Base-by-base conservation (phyloP, 2,797 vertebrate genomes). In the Lacerta agilis region DNA sequence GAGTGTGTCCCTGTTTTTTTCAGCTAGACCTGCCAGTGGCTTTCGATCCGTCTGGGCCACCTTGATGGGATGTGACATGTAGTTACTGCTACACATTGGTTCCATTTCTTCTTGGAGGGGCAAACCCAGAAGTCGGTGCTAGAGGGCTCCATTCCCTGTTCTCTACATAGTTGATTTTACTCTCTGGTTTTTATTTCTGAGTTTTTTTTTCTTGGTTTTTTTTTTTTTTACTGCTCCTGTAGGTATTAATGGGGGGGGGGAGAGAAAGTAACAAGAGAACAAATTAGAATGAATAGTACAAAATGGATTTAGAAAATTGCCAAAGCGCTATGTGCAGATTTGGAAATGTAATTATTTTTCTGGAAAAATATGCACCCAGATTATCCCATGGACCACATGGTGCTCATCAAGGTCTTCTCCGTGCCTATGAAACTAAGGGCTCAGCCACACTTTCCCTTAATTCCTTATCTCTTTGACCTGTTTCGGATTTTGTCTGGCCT, bases 141-240 rank as follows among this genome's bases (percentile, higher is more conserved):
- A 55, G 13, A 55, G 49, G 49, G 3, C 49, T 29, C 89, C 10
- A 81, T 81, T 45, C 66, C 78, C 77, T 45, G 58, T 91, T 88
- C 76, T 87, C 88, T 85, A 89, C 89, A 11, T 77, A 89, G 61
- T 45, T 90, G 86, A 86, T 89, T 82, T 71, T 69, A 79, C 78
- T 0, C 0, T 49, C 92, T 67, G 82, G 90, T 61, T 61, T 61
- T 49, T 13, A 49, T 49, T 49, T 13, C 49, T 49, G 11, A 49
- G 49, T 49, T 49, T 13, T 49, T 11, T 13, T 45, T 20, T n/a
- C n/a, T 88, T 92, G 91, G 64, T 75, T 93, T 88, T 90, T 23
- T 91, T 75, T 73, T 4, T 90, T 89, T 89, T 9, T 94, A 85
- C 75, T 91, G 38, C 85, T 83, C 71, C 27, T 79, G 23, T 10